Evolutionary conservation across 2,797 vertebrate genomes (phyloP).

Genomic region (Saxicola maurus): DNA sequence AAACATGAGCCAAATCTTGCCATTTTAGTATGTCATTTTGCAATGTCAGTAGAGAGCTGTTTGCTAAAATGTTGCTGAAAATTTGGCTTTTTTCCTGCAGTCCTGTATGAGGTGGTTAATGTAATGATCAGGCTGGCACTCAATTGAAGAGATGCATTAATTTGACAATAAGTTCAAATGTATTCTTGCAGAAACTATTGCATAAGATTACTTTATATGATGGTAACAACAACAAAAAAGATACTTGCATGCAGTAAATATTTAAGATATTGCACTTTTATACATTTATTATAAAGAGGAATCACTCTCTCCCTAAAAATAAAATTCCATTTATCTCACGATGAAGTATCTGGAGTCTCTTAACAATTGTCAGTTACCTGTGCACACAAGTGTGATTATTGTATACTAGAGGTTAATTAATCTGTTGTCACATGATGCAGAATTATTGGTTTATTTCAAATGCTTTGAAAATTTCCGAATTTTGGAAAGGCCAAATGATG

Average conservation of each 20-base stretch:
- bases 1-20: not conserved
- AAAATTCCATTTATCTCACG: conserved; percentile 39
- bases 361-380: conserved; percentile 11
- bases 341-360: conserved; percentile 50
- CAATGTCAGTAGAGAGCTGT: not conserved
- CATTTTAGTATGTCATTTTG: not conserved
- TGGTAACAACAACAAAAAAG: not conserved
- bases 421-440: not conserved
- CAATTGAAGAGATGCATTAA: not conserved
- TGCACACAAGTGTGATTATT: not conserved
- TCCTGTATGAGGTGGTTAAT: conserved; percentile 1
- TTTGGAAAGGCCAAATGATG: not conserved
- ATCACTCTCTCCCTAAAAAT: conserved; percentile 44
- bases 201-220: conserved; percentile 27
- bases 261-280: conserved; percentile 40
- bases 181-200: conserved; percentile 31
- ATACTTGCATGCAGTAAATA: conserved; percentile 39
- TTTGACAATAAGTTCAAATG: not conserved
- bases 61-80: not conserved
- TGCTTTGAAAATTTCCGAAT: not conserved
- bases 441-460: not conserved
- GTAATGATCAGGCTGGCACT: not conserved
- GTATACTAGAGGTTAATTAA: not conserved
- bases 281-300: conserved; percentile 41
- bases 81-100: not conserved